These are phyloP conservation scores for Popillia japonica DNA, from an alignment of 1,140 invertebrate genomes.

Conservation along the genomic window DNA sequence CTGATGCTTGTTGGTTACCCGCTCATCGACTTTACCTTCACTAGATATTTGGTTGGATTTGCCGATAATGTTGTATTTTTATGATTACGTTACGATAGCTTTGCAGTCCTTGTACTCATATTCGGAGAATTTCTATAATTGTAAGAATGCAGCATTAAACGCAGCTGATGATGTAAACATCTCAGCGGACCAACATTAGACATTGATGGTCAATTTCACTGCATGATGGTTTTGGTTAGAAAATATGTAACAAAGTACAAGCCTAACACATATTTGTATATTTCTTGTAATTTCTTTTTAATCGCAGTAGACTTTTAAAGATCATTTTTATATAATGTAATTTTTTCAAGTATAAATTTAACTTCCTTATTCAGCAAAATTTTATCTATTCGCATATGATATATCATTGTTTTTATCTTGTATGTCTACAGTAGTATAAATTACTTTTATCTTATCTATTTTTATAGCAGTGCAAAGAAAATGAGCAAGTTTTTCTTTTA, in stretches of 20 bases:
- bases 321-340: conserved; percentile 17
- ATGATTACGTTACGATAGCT: conserved; percentile 3
- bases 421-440: background rate
- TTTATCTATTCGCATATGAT: background rate
- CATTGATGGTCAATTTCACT: conserved; percentile 59
- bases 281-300: conserved; percentile 6
- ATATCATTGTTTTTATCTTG: background rate
- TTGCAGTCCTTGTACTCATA: background rate
- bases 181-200: conserved; percentile 60
- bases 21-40: conserved; percentile 53
- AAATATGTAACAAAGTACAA: conserved; percentile 55
- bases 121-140: background rate
- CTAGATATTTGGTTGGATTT: conserved; percentile 53
- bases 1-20: conserved; percentile 55
- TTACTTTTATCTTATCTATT: conserved; percentile 1
- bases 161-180: conserved; percentile 60
- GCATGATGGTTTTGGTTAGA: conserved; percentile 55
- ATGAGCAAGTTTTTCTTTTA: background rate
- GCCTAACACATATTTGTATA: conserved; percentile 4
- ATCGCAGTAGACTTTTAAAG: background rate
- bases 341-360: background rate
- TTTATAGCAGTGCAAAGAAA: background rate
- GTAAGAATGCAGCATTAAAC: conserved; percentile 46
- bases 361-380: background rate
- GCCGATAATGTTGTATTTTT: conserved; percentile 44